Evolutionary conservation across 2,888 invertebrate species (phyloP).

Genomic region (Nomada goodeniana): DNA sequence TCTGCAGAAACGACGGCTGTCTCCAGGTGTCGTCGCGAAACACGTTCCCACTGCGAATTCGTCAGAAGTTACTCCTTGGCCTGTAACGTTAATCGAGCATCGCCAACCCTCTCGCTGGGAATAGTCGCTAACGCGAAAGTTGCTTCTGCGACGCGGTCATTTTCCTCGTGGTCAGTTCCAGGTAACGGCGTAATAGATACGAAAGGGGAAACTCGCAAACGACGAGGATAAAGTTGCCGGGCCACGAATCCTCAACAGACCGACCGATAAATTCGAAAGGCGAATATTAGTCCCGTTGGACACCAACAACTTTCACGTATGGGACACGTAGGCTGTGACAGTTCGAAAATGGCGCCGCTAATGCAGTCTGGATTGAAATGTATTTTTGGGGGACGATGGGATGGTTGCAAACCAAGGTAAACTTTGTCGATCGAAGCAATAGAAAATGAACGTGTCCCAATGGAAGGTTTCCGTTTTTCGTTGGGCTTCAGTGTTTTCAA

Average conservation of each 20-base stretch:
- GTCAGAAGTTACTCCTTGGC: constrained; percentile 55
- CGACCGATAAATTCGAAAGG: constrained; percentile 65
- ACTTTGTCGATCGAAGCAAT: background rate
- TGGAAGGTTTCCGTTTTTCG: too few relatives aligned
- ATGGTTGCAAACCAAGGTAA: background rate
- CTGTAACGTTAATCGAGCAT: constrained; percentile 49
- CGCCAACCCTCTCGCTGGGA: constrained; percentile 28
- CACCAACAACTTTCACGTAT: constrained; percentile 22
- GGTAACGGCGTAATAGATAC: constrained; percentile 68
- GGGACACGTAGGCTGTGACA: constrained; percentile 12
- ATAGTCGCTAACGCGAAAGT: constrained; percentile 50
- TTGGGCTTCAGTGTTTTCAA: background rate
- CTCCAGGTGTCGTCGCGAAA: constrained; percentile 39
- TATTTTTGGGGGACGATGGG: background rate
- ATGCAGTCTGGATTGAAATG: background rate
- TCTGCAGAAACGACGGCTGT: background rate
- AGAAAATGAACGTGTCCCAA: too few relatives aligned
- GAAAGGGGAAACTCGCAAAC: constrained; percentile 70
- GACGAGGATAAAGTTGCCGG: constrained; percentile 64
- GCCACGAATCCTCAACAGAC: constrained; percentile 57
- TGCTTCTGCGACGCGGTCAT: constrained; percentile 54
- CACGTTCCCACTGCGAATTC: constrained; percentile 55
- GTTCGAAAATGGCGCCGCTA: background rate
- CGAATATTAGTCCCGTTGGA: constrained; percentile 63
- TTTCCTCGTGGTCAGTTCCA: constrained; percentile 53